These are phyloP conservation scores for Acronicta leporina DNA, from an alignment of 2,888 invertebrate genomes.

Conservation along the genomic window DNA sequence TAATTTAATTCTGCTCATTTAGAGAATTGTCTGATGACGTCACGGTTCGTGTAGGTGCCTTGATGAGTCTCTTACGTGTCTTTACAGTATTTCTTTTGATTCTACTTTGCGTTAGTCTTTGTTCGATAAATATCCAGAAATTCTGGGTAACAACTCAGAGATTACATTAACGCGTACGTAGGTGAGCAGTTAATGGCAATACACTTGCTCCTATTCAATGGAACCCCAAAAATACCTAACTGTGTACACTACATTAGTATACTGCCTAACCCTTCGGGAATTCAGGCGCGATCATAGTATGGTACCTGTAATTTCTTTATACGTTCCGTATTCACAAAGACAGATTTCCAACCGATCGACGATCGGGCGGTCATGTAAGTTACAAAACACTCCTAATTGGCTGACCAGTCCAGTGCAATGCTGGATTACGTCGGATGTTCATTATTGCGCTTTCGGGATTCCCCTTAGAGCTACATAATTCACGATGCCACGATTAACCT, in stretches of 20 bases:
- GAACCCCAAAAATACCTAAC: no score
- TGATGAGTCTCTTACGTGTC: slow-evolving; percentile 36
- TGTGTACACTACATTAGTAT: no score
- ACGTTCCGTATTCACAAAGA: slow-evolving; percentile 11
- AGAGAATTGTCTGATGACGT: slow-evolving; percentile 57
- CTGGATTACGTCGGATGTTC: slow-evolving; percentile 76
- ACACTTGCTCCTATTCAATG: no score
- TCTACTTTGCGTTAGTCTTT: slow-evolving; percentile 9
- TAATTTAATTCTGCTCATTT: slow-evolving; percentile 70
- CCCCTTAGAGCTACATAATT: slow-evolving; percentile 72
- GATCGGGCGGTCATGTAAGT: slow-evolving; percentile 43
- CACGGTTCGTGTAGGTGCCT: slow-evolving; percentile 44
- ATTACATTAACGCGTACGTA: no score
- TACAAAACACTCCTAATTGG: slow-evolving; percentile 75
- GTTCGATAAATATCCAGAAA: no score
- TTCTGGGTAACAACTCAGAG: no score
- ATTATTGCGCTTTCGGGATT: slow-evolving; percentile 80
- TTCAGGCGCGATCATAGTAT: no score
- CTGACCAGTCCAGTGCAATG: slow-evolving; percentile 70
- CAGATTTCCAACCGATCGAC: slow-evolving; percentile 24
- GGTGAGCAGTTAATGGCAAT: no score
- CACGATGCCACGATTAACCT: slow-evolving; percentile 71
- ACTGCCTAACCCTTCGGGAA: no score
- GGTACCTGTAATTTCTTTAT: neutral
- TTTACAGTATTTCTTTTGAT: slow-evolving; percentile 27